These are phyloP conservation scores for Pogonomyrmex barbatus DNA, from an alignment of 1,140 invertebrate species.

Conservation along the genomic window DNA sequence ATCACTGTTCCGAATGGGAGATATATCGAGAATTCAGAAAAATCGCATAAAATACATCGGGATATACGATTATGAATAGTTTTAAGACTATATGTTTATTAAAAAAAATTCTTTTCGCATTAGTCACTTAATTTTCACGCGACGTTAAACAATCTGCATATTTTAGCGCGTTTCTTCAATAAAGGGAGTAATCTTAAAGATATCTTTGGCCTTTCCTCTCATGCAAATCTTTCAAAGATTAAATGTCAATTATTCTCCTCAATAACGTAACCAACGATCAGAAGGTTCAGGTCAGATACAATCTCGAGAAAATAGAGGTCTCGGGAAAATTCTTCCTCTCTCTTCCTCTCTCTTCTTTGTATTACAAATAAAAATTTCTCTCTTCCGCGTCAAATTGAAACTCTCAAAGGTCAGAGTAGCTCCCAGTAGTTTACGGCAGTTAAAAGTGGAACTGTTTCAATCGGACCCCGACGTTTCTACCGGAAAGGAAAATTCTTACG, in stretches of 20 bases:
- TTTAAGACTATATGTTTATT: background rate
- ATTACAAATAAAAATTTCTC: slow-evolving; percentile 6
- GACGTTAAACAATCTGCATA: background rate
- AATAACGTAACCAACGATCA: background rate
- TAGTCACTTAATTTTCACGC: background rate
- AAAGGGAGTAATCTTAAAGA: background rate
- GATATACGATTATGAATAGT: background rate
- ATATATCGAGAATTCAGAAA: background rate
- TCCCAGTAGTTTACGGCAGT: background rate
- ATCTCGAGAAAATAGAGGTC: background rate
- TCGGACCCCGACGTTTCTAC: background rate
- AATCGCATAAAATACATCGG: background rate
- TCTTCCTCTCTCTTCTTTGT: background rate
- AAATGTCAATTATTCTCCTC: background rate
- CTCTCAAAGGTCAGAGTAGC: slow-evolving; percentile 2
- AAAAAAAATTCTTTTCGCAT: background rate
- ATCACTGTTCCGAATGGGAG: slow-evolving; percentile 9
- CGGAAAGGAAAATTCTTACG: slow-evolving; percentile 23
- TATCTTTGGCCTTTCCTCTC: background rate
- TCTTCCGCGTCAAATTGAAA: slow-evolving; percentile 4
- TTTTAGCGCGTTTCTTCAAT: background rate
- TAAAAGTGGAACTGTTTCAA: slow-evolving; percentile 51
- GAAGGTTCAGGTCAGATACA: background rate
- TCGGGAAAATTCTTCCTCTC: background rate
- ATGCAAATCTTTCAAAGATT: background rate